A percentile compares a stretch with the other conserved stretches of the same genome.
phyloP scores from a whole-genome alignment of 30 jellyfish, hydroid and myxozoan genomes.

The Rhopilema esculentum region DNA sequence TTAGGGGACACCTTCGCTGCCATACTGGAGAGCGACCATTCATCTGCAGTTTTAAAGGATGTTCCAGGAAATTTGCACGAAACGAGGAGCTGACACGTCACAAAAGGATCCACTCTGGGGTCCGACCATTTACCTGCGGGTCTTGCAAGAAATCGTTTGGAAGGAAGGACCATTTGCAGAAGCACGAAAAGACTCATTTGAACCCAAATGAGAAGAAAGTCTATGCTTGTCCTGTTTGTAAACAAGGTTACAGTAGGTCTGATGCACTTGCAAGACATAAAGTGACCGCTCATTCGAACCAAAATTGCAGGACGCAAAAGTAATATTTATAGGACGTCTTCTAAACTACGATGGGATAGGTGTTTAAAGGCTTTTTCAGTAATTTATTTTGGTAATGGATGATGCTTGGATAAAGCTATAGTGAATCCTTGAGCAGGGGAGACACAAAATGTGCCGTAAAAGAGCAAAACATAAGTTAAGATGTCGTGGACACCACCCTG shows the following conservation, averaged over 20 bases:
- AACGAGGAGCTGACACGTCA: conserved; percentile 84
- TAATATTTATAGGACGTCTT: background rate
- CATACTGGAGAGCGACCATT: conserved; percentile 85
- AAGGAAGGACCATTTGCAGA: conserved; percentile 76
- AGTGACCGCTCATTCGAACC: conserved; percentile 63
- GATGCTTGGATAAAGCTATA: too few relatives aligned
- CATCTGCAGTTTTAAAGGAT: conserved; percentile 51
- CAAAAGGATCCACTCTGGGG: conserved; percentile 79
- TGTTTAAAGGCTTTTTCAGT: too few relatives aligned
- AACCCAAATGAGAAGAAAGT: conserved; percentile 50
- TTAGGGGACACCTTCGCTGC: conserved; percentile 74
- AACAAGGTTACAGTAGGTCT: conserved; percentile 69
- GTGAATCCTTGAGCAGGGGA: too few relatives aligned
- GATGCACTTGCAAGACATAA: conserved; percentile 58
- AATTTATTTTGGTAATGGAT: too few relatives aligned
- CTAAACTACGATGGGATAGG: background rate
- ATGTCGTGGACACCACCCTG: too few relatives aligned
- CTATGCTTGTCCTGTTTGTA: conserved; percentile 51
- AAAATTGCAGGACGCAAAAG: background rate
- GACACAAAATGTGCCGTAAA: too few relatives aligned
- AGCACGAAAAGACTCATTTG: conserved; percentile 70
- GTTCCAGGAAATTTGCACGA: conserved; percentile 68
- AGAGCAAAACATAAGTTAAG: too few relatives aligned
- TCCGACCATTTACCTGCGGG: conserved; percentile 67
- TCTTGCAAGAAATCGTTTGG: conserved; percentile 63